Evolutionary conservation across 2,797 vertebrate species (phyloP).

Genomic region (Acrocephalus scirpaceus): DNA sequence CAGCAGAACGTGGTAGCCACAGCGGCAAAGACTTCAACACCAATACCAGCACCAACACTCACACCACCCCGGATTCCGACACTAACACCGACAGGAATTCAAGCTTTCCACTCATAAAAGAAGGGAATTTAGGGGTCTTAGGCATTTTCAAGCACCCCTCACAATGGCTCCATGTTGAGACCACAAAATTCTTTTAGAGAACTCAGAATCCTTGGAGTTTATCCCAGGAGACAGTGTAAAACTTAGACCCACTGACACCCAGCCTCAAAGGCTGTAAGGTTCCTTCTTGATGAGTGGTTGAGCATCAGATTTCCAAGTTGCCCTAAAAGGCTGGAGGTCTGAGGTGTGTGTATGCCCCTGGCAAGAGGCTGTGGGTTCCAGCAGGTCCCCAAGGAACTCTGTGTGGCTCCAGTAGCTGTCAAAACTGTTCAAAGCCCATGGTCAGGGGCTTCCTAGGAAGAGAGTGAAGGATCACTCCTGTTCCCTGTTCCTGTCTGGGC

Average conservation of each 20-base stretch:
- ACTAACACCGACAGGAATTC: fast-evolving
- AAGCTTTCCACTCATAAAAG: neutral
- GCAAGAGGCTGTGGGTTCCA: neutral
- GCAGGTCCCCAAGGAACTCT: no score
- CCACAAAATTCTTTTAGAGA: neutral
- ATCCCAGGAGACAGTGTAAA: neutral
- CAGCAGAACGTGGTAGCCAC: no score
- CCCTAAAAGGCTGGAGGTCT: neutral
- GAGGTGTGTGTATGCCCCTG: no score
- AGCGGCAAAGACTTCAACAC: no score
- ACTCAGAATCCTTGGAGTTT: neutral
- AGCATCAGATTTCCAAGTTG: neutral
- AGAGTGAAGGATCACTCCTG: neutral
- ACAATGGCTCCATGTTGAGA: neutral
- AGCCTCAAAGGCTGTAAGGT: neutral
- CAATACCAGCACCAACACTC: no score
- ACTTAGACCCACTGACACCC: no score
- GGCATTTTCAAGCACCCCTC: no score
- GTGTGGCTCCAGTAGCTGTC: neutral
- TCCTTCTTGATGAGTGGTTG: neutral
- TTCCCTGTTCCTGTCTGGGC: neutral
- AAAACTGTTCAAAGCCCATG: neutral
- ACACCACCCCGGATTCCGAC: fast-evolving
- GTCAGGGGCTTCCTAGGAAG: neutral
- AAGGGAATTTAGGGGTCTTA: no score